phyloP scores from a whole-genome alignment of 2,113 vertebrate species.

The Agelaius phoeniceus region DNA sequence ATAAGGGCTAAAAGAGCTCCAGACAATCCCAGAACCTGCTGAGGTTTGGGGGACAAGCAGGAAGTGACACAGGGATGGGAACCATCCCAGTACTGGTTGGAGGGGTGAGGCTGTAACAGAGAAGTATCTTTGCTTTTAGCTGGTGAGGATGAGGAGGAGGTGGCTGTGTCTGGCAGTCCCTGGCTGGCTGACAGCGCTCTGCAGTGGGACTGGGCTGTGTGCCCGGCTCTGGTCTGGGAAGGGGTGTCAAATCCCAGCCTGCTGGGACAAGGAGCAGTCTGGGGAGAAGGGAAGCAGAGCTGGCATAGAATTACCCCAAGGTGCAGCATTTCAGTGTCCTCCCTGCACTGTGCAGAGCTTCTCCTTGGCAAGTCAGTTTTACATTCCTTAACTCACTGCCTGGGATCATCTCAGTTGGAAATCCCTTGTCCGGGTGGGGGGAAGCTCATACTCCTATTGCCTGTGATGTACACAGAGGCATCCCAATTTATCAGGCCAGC shows the following conservation, averaged over 20 bases:
- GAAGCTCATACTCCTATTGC: background rate
- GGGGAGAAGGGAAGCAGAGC: background rate
- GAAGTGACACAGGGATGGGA: fast-evolving
- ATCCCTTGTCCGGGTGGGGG: background rate
- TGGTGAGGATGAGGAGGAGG: background rate
- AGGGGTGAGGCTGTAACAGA: background rate
- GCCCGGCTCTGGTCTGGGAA: background rate
- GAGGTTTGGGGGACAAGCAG: background rate
- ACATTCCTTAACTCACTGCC: background rate
- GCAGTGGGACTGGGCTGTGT: background rate
- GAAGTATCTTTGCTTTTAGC: background rate
- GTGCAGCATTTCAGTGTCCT: background rate
- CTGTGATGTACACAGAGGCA: background rate
- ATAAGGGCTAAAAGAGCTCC: background rate
- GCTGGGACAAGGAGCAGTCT: background rate
- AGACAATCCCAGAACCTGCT: background rate
- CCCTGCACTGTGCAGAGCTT: background rate
- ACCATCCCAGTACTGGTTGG: no score
- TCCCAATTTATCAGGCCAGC: background rate
- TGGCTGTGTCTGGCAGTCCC: background rate
- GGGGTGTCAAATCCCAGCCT: background rate
- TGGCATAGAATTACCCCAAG: background rate
- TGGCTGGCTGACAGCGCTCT: background rate
- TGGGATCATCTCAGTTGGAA: background rate
- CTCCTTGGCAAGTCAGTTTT: background rate